These are phyloP conservation scores for Sebastes taczanowskii DNA, from an alignment of 2,797 vertebrate genomes.

Conservation along the genomic window DNA sequence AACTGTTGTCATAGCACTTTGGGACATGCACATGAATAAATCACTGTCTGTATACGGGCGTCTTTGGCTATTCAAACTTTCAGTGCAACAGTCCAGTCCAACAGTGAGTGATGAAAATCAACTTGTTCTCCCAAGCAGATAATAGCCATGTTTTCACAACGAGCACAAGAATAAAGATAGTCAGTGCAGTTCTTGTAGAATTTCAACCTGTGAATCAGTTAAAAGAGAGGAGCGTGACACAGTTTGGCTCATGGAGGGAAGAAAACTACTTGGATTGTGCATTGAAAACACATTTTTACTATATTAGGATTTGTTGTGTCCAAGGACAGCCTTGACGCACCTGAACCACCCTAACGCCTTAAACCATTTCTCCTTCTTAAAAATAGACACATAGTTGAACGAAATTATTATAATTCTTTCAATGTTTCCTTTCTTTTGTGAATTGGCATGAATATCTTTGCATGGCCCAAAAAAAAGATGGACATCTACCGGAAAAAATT, in stretches of 20 bases:
- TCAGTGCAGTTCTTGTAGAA: background rate
- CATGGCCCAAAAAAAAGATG: background rate
- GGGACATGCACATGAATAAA: slow-evolving; percentile 32
- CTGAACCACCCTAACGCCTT: background rate
- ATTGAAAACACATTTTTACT: slow-evolving; percentile 1
- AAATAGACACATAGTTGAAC: background rate
- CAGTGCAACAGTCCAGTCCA: background rate
- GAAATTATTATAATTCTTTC: background rate
- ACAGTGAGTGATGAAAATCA: slow-evolving; percentile 15
- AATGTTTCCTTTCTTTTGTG: background rate
- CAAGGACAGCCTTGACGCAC: slow-evolving; percentile 2
- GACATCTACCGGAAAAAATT: background rate
- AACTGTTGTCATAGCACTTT: background rate
- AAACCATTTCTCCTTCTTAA: background rate
- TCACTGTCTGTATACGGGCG: background rate
- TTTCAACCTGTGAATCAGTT: background rate
- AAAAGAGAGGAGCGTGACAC: background rate
- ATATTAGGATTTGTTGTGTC: slow-evolving; percentile 3
- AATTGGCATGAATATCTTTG: background rate
- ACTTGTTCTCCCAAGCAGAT: slow-evolving; percentile 3
- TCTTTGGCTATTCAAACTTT: slow-evolving; percentile 1
- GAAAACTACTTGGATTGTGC: background rate
- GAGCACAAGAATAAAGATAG: background rate
- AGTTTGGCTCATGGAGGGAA: background rate
- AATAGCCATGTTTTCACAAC: background rate